These are phyloP conservation scores for Alligator mississippiensis DNA, from an alignment of 2,113 vertebrate genomes.

Conservation along the genomic window DNA sequence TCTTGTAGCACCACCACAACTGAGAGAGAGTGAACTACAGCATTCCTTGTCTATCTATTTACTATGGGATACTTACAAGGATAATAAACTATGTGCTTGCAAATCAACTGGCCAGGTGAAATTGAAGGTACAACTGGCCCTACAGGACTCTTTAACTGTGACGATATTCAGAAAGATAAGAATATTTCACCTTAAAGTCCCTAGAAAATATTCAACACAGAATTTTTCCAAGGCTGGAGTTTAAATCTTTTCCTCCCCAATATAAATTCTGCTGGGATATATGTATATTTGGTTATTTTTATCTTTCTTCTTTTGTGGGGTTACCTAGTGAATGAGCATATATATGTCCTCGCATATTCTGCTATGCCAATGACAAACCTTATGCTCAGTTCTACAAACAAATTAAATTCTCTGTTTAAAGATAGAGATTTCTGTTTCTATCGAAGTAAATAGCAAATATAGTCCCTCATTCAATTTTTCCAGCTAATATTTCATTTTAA, in stretches of 20 bases:
- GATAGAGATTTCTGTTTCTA: too few relatives aligned
- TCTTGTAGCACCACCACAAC: constrained; percentile 41
- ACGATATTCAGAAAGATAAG: not conserved
- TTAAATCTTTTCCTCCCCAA: not conserved
- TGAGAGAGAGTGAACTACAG: constrained; percentile 23
- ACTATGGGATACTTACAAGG: constrained; percentile 40
- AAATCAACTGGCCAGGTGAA: constrained; percentile 48
- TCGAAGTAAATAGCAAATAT: not conserved
- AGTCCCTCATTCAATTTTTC: not conserved
- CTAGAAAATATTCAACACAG: not conserved
- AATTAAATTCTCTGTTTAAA: not conserved
- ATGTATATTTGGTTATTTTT: not conserved
- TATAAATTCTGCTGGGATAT: not conserved
- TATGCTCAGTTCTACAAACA: not conserved
- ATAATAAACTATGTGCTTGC: constrained; percentile 33
- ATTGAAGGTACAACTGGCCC: constrained; percentile 23
- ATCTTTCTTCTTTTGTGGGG: not conserved
- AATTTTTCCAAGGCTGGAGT: not conserved
- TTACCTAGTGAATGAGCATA: not conserved
- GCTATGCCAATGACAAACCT: not conserved
- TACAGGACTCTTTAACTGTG: constrained; percentile 15
- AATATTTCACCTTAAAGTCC: not conserved
- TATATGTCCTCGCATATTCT: not conserved
- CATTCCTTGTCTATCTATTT: constrained; percentile 14
- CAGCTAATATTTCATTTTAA: not conserved